These are phyloP conservation scores for Caenorhabditis tropicalis DNA, from an alignment of 1,140 invertebrate genomes.

Conservation along the genomic window DNA sequence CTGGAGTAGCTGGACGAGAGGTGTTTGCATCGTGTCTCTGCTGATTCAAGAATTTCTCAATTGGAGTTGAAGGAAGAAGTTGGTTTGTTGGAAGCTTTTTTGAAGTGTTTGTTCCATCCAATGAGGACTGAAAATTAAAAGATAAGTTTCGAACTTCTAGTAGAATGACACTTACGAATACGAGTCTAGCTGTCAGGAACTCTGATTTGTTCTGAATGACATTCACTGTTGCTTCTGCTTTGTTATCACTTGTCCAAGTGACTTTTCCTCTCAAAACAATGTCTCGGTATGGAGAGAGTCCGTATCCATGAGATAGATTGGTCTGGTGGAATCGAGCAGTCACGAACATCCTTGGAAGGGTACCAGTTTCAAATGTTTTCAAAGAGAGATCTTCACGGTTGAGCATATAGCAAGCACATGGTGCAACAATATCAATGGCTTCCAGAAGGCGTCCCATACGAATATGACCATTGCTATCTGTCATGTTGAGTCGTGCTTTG, in stretches of 20 bases:
- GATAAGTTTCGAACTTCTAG: no score
- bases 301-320: background rate
- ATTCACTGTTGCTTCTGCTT: constrained; percentile 15
- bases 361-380: constrained; percentile 27
- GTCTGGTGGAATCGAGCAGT: constrained; percentile 18
- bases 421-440: constrained; percentile 25
- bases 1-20: background rate
- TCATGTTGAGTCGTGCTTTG: constrained; percentile 26
- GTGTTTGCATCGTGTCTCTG: constrained; percentile 4
- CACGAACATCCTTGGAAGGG: constrained; percentile 19
- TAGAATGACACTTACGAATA: background rate
- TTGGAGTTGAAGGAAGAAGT: background rate
- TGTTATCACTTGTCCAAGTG: constrained; percentile 23
- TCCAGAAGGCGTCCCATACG: constrained; percentile 24
- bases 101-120: constrained; percentile 10
- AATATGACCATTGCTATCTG: constrained; percentile 8
- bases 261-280: constrained; percentile 27
- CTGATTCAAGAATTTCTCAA: constrained; percentile 14
- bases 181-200: background rate
- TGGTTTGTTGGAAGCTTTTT: constrained; percentile 18
- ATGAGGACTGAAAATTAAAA: background rate
- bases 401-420: constrained; percentile 30
- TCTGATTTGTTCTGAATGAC: constrained; percentile 36
- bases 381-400: background rate
- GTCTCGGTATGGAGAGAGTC: background rate